A percentile compares a stretch with the other conserved stretches of the same genome.
Evolutionary conservation across 1,140 invertebrate species (phyloP).

Genomic region (Brachionus rubens): DNA sequence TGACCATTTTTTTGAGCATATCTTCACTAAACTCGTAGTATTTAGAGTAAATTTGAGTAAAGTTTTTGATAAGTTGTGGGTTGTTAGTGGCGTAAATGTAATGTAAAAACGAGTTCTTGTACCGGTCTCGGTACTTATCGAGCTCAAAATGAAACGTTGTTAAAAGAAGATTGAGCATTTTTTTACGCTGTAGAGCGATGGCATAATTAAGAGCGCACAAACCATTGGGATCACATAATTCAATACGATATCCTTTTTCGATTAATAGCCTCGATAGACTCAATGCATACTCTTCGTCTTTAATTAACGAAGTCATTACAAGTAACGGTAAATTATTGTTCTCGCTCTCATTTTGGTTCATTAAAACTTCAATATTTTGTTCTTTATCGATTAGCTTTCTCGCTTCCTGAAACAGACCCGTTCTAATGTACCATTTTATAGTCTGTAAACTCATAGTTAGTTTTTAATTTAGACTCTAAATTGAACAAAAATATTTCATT

Average conservation of each 20-base stretch:
- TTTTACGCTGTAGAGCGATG: background rate
- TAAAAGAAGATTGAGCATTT: background rate
- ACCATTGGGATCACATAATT: background rate
- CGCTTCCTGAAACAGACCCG: constrained; percentile 5
- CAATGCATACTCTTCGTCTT: constrained; percentile 14
- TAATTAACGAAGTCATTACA: constrained; percentile 6
- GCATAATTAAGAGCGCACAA: constrained; percentile 28
- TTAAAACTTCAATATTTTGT: background rate
- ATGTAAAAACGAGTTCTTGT: constrained; percentile 26
- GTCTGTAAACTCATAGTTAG: background rate
- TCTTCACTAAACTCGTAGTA: background rate
- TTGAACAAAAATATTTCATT: too few species aligned
- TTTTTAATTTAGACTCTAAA: background rate
- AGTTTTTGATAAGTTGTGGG: background rate
- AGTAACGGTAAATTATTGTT: background rate
- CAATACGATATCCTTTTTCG: constrained; percentile 28
- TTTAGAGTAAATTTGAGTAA: background rate
- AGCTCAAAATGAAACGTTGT: constrained; percentile 16
- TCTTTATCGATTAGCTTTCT: constrained; percentile 21
- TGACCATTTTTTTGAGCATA: background rate
- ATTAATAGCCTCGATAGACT: background rate
- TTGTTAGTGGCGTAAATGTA: constrained; percentile 9
- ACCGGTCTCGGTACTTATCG: background rate
- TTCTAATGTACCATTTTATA: constrained; percentile 9
- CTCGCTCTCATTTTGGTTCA: background rate